Base-by-base conservation (phyloP, 2,888 invertebrate species). In the Myathropa florea region DNA sequence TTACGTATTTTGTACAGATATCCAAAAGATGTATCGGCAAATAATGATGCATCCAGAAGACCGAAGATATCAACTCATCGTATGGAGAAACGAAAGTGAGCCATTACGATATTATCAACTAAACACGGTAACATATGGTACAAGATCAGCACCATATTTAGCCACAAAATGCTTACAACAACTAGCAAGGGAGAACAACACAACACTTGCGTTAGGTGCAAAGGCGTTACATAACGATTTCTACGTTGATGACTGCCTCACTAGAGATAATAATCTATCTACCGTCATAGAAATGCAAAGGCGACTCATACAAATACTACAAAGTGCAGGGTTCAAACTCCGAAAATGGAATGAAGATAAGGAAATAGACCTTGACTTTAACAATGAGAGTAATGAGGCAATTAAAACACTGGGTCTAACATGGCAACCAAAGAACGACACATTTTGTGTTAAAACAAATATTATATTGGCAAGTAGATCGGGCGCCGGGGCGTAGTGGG, bases 11-110 rank as follows among this genome's bases (percentile, higher is more conserved):
- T 79, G 68, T 1, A 89, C 88, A 0, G 90, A 90, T 64, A 86
- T 91, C 9, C 63, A 72, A 3, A 83, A 89, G 76, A 90, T 90
- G 88, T 90, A 89, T 70, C 84, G 88, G 0, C 89, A 90, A 79
- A 88, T 90, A 14, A 1, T 59, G 4, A 63, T 89, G 1, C 23
- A 81, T 28, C 72, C 79, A 6, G 68, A 71, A 1, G 80, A 90
- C 10, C 46, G 53, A 12, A 70, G 88, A 57, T 88, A 83, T 24
- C 87, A 89, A n/a, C 46, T 88, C 18, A 89, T 88, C 7, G 28
- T 90, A 2, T 89, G 88, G 88, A 60, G 89, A 57, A 55, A 18
- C 9, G 3, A 0, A 24, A 23, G 1, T 2, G 23, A 55, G 14
- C 80, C 75, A 2, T n/a, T 88, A 1, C 7, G 59, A 23, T 71